Base-by-base conservation (phyloP, 1,140 invertebrate genomes). In the Aethina tumida region DNA sequence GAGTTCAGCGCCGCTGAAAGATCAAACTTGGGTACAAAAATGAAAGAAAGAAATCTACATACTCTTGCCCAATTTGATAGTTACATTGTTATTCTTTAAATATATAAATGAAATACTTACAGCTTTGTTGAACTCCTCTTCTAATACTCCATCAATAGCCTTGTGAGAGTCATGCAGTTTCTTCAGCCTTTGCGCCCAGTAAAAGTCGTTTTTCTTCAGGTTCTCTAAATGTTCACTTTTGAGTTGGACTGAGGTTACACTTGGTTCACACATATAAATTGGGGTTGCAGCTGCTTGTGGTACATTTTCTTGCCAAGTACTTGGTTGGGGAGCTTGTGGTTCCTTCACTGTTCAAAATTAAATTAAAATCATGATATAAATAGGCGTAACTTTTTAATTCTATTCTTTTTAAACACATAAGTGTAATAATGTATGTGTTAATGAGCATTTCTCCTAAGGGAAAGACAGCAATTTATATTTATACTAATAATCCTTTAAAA, bases 81-180 rank as follows among this genome's bases (percentile, higher is more conserved):
- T 28, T 13, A 26, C 1, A 26, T 2, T 13, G 19, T 10, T 26
- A 27, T 36, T 14, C 12, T 22, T 25, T 31, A 25, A 14, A 25
- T 12, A 17, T 29, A 30, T 20, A 7, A 9, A 32, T 28, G 20
- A 29, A 25, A 5, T 18, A 43, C 52, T 53, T 56, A 63, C 47
- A 17, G 70, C 66, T 52, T 68, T 68, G 21, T 69, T 58, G 43
- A 70, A 69, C 44, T 74, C 70, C 1, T 59, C 41, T n/a, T 70
- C 58, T 43, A 74, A 56, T 16, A 69, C 56, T 5, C 53, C 35
- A 43, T 69, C 63, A 24, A 74, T 65, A 17, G 55, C 51, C 25
- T 64, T 58, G 41, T 73, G 68, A 29, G 57, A 57, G 12, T 60
- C 55, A 41, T 74, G 59, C 21, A 73, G 46, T 25, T 62, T 58